Base-by-base conservation (phyloP, 2,797 vertebrate species). In the Pseudochaenichthys georgianus region DNA sequence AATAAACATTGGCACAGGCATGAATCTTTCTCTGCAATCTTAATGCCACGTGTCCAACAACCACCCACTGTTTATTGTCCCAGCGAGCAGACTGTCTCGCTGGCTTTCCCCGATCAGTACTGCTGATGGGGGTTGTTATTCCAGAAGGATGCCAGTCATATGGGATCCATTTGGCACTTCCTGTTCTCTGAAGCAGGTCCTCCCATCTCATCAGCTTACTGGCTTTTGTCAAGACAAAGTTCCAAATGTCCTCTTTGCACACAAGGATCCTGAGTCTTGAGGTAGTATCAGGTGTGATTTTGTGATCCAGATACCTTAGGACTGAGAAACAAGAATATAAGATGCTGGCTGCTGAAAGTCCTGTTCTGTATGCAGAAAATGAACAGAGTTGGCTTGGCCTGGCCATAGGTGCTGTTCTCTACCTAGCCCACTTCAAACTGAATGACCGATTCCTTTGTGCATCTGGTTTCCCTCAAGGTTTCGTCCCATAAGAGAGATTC, bases 141-240 rank as follows among this genome's bases (percentile, higher is more conserved):
- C 86, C 81, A 88, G 77, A 79, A 34, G 61, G 80, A 79, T 87
- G 75, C 73, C 82, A 16, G 64, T 89, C 92, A 91, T 91, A 88
- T 93, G 89, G 91, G 74, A 91, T 87, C 87, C 85, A 93, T 93
- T 92, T 83, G 75, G 68, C 75, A 81, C 88, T 92, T 93, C 87
- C 87, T 91, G 86, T 63, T 73, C 80, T 84, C 52, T 79, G 55
- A 89, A 66, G 70, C 78, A 41, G 73, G 45, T 78, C 77, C 72
- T 66, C 77, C 73, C 77, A 68, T 82, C 74, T 63, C 61, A 59
- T 73, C 41, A 73, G 70, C 51, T 77, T 13, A 47, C 63, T 66
- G 64, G 72, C 51, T 70, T 82, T 80, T 64, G 58, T 85, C 76
- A 34, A 70, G 50, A 86, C 68, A 71, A 79, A 84, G 69, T 75